phyloP scores from a whole-genome alignment of 2,113 vertebrate species.

The Cyanocitta stelleri region DNA sequence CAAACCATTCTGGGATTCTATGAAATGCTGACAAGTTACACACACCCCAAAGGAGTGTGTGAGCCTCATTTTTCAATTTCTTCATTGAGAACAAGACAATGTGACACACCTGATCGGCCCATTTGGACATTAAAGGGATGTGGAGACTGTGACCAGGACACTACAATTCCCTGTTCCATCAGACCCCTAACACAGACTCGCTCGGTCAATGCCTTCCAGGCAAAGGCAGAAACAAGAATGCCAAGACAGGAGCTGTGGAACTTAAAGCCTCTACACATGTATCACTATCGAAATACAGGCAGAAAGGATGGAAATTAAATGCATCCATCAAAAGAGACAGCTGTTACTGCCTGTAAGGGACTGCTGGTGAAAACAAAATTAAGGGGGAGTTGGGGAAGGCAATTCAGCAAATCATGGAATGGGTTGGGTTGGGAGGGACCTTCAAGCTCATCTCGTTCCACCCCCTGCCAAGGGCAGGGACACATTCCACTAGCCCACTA shows the following conservation, averaged over 20 bases:
- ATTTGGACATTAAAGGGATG: not conserved
- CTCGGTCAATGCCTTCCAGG: not conserved
- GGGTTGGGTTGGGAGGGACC: not conserved
- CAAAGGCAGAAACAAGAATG: not conserved
- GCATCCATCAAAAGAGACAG: not conserved
- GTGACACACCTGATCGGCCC: not conserved
- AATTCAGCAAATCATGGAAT: not conserved
- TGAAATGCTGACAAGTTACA: not conserved
- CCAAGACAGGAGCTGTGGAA: not conserved
- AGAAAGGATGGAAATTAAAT: not conserved
- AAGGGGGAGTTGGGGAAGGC: too few species aligned
- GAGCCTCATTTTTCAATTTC: not conserved
- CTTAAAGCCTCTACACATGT: not conserved
- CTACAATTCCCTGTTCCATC: not conserved
- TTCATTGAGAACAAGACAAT: not conserved
- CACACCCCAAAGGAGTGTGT: not conserved
- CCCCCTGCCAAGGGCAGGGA: not conserved
- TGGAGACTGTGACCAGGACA: not conserved
- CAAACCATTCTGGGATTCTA: not conserved
- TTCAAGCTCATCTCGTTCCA: not conserved
- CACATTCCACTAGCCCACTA: not conserved
- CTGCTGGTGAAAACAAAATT: not conserved
- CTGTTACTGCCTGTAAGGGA: not conserved
- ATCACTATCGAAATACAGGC: not conserved
- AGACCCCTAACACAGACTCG: accelerated